Conservation (phyloP, 1,140 invertebrate genomes). For the Harpegnathos saltator region DNA sequence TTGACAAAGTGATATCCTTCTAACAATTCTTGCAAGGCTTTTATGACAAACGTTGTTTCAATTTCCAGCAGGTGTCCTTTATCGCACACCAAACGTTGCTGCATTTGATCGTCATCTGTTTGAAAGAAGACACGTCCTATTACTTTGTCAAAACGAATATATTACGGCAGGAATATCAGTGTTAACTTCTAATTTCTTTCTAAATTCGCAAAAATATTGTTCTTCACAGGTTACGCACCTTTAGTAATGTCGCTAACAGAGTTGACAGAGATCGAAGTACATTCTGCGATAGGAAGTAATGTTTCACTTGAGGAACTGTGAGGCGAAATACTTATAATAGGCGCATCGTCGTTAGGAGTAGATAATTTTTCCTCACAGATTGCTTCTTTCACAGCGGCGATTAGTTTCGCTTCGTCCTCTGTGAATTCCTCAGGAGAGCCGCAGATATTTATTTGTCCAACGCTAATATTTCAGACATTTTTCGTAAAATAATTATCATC, state of each 20-base stretch:
- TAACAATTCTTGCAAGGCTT: conserved; percentile 85
- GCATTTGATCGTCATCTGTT: conserved; percentile 47
- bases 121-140: not conserved
- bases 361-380: conserved; percentile 28
- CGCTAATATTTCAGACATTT: conserved; percentile 19
- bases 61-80: conserved; percentile 87
- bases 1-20: conserved; percentile 82
- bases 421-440: conserved; percentile 48
- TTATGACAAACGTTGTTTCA: conserved; percentile 86
- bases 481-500: not conserved
- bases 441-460: conserved; percentile 42
- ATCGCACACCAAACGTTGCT: conserved; percentile 70
- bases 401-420: conserved; percentile 57
- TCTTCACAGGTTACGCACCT: not conserved
- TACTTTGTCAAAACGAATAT: not conserved
- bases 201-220: not conserved
- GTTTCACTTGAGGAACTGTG: conserved; percentile 13
- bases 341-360: conserved; percentile 8
- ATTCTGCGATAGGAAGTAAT: not conserved
- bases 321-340: not conserved
- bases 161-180: not conserved
- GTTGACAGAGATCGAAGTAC: conserved; percentile 36
- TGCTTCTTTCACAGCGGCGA: conserved; percentile 58
- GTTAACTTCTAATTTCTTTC: not conserved
- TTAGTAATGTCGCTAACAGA: conserved; percentile 52